These are phyloP conservation scores for Cheilosia pagana DNA, from an alignment of 2,888 invertebrate species.

Conservation along the genomic window DNA sequence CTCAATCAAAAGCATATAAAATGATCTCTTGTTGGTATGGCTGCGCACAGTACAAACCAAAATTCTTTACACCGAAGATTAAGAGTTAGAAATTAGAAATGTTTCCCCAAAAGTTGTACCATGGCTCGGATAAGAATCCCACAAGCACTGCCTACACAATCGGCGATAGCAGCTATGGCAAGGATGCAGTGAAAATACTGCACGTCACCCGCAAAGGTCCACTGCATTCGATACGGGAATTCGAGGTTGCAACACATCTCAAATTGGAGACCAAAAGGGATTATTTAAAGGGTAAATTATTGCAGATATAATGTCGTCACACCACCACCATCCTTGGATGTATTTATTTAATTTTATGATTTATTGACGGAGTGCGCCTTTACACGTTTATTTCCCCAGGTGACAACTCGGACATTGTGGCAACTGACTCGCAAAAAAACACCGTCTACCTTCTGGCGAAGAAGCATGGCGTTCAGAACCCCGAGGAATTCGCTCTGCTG, in stretches of 20 bases:
- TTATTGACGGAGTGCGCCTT: background rate
- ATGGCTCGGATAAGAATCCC: conserved; percentile 7
- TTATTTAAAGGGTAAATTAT: conserved; percentile 85
- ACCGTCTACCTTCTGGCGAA: conserved; percentile 91
- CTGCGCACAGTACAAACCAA: conserved; percentile 20
- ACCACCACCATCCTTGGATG: background rate
- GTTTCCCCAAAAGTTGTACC: conserved; percentile 52
- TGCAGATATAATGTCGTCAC: background rate
- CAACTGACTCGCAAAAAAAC: conserved; percentile 93
- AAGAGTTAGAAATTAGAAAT: conserved; percentile 15
- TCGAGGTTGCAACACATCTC: conserved; percentile 89
- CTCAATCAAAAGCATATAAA: conserved; percentile 57
- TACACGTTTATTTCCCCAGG: conserved; percentile 79
- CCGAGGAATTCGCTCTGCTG: conserved; percentile 90
- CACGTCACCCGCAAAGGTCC: conserved; percentile 88
- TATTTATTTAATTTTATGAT: background rate
- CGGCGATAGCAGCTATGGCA: conserved; percentile 85
- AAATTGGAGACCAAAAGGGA: conserved; percentile 88
- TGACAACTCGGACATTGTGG: conserved; percentile 92
- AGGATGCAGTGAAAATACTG: conserved; percentile 89
- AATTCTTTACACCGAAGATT: conserved; percentile 3
- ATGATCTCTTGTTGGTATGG: conserved; percentile 2
- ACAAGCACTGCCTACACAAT: conserved; percentile 77
- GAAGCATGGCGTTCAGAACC: conserved; percentile 89
- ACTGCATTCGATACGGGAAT: conserved; percentile 89